Conservation (phyloP, 2,888 invertebrate species). For the Macrostomum cliftonense region DNA sequence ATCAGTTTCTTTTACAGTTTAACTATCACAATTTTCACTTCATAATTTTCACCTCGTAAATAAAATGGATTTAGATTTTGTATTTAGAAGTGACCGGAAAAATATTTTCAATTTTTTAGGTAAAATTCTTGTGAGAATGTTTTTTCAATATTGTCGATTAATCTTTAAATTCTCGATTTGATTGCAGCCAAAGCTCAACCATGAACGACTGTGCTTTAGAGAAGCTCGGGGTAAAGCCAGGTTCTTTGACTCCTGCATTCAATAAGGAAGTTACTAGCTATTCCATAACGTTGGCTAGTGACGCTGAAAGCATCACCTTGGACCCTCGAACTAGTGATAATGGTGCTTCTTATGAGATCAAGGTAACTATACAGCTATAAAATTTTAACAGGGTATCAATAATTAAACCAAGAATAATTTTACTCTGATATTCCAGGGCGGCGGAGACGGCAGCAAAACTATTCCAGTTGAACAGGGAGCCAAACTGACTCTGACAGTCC, state of each 20-base stretch:
- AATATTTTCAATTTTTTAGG: too few species aligned
- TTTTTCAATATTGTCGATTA: too few species aligned
- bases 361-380: slow-evolving; percentile 16
- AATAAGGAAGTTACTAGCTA: slow-evolving; percentile 25
- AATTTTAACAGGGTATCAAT: too few species aligned
- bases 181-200: too few species aligned
- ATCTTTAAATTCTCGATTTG: too few species aligned
- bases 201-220: slow-evolving; percentile 35
- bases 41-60: too few species aligned
- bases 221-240: slow-evolving; percentile 28
- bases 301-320: slow-evolving; percentile 22
- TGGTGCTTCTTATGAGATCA: slow-evolving; percentile 29
- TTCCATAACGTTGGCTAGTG: slow-evolving; percentile 24
- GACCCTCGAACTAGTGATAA: slow-evolving; percentile 27
- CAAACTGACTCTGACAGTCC: slow-evolving; percentile 29
- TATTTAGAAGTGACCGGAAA: too few species aligned
- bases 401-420: too few species aligned
- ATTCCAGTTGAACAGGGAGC: slow-evolving; percentile 28
- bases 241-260: slow-evolving; percentile 27
- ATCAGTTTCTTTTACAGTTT: too few species aligned
- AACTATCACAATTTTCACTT: too few species aligned
- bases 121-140: too few species aligned
- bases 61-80: too few species aligned
- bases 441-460: slow-evolving; percentile 24
- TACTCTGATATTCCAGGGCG: slow-evolving; percentile 13